Base-by-base conservation (phyloP, 2,888 invertebrate species). In the Chesias legatella region DNA sequence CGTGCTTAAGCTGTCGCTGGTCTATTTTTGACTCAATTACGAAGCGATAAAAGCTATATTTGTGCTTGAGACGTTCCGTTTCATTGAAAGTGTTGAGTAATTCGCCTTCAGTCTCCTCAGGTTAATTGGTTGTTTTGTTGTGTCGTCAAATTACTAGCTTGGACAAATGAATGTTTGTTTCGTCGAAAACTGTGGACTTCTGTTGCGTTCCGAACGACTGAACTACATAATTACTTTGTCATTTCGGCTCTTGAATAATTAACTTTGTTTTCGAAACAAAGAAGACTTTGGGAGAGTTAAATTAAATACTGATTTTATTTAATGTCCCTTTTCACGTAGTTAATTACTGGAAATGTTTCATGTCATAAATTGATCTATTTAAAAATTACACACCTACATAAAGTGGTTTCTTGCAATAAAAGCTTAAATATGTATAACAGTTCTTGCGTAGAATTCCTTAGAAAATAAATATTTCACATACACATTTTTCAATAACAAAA, bases 11-110 rank as follows among this genome's bases (percentile, higher is more conserved):
- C 57, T 52, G 50, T 57, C 52, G 51, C 34, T 44, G 25, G 43
- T 48, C 53, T 56, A 57, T 59, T 60, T 61, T 56, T 55, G 53
- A 58, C 55, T 56, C 60, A 56, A 57, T 52, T 48, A 50, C 46
- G 35, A 29, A 42, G 51, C 31, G 30, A 44, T 61, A 60, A 56
- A 55, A 55, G 54, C 40, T 44, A 43, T 47, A 50, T 50, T 53
- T 46, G 49, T 49, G 43, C 34, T 34, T 31, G 30, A 32, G 33
- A 48, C 32, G 53, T 56, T 53, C 49, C 52, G 51, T 53, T 57
- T 50, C 53, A 51, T 23, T 28, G 49, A 32, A 48, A 41, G 48
- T 27, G 49, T 53, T 54, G 66, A 66, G 61, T 67, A 63, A 63
- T 65, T 62, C 53, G 53, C 52, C 52, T 54, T 50, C 40, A 34